A percentile compares a stretch with the other conserved stretches of the same genome.
These are phyloP conservation scores for Blomia tropicalis DNA, from an alignment of 2,888 invertebrate species.

Conservation along the genomic window DNA sequence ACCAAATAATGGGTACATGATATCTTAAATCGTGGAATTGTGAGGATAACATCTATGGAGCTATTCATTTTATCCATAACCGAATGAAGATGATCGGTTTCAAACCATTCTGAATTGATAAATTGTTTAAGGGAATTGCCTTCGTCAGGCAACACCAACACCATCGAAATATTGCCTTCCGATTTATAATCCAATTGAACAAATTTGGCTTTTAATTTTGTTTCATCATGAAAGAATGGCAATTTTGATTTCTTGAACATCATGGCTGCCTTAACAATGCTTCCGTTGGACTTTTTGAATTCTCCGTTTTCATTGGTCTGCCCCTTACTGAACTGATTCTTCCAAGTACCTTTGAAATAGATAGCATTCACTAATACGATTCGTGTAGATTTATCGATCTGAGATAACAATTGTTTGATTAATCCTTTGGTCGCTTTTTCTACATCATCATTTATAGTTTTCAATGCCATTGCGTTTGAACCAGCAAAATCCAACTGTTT, in stretches of 20 bases:
- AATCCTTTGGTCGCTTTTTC: conserved; percentile 27
- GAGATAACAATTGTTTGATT: conserved; percentile 24
- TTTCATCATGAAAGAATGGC: not conserved
- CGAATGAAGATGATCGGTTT: not conserved
- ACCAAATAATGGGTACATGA: conserved; percentile 14
- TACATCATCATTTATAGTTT: conserved; percentile 26
- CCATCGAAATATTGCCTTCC: not conserved
- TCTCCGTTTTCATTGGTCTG: conserved; percentile 30
- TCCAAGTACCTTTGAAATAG: conserved; percentile 40
- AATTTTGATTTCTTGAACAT: conserved; percentile 16
- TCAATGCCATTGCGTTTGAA: not conserved
- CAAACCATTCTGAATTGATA: not conserved
- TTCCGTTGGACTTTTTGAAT: not conserved
- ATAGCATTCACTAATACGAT: conserved; percentile 39
- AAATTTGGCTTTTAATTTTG: not conserved
- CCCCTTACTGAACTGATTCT: conserved; percentile 33
- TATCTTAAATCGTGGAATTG: conserved; percentile 21
- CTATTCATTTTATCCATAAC: not conserved
- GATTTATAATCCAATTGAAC: conserved; percentile 14
- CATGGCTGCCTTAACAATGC: not conserved
- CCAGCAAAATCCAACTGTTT: conserved; percentile 11
- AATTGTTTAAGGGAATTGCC: not conserved
- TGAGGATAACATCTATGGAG: not conserved
- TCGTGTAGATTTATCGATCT: conserved; percentile 29
- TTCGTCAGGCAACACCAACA: conserved; percentile 14